A percentile compares a stretch with the other conserved stretches of the same genome.
Conservation (phyloP, 2,888 invertebrate genomes). For the Cistogaster globosa region DNA sequence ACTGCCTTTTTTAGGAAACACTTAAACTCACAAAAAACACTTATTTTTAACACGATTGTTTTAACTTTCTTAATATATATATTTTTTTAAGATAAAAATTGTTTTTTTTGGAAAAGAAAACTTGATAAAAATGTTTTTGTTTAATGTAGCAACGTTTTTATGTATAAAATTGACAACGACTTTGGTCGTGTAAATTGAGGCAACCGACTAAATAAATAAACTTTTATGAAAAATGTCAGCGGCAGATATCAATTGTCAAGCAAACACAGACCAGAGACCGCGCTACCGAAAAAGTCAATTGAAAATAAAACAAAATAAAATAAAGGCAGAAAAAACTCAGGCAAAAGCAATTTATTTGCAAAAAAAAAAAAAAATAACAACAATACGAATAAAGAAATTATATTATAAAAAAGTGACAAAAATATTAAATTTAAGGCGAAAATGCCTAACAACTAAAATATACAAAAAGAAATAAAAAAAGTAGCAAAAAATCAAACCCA, state of each 20-base stretch:
- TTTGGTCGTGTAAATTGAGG: slow-evolving; percentile 72
- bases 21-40: no score
- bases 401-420: slow-evolving; percentile 38
- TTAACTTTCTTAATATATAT: background rate
- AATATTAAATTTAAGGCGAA: slow-evolving; percentile 46
- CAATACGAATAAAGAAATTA: slow-evolving; percentile 53
- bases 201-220: slow-evolving; percentile 72
- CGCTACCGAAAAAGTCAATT: slow-evolving; percentile 61
- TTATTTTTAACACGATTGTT: slow-evolving; percentile 7
- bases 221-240: slow-evolving; percentile 56
- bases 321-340: slow-evolving; percentile 33
- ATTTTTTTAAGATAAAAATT: background rate
- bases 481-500: background rate
- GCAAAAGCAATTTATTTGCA: slow-evolving; percentile 60
- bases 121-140: slow-evolving; percentile 31
- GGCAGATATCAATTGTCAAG: slow-evolving; percentile 75
- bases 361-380: slow-evolving; percentile 50
- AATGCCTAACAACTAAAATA: slow-evolving; percentile 50
- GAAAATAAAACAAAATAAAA: slow-evolving; percentile 19
- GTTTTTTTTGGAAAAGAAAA: slow-evolving; percentile 26
- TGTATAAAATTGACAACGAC: slow-evolving; percentile 61
- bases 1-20: slow-evolving; percentile 6
- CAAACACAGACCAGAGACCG: slow-evolving; percentile 67
- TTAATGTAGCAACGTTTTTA: slow-evolving; percentile 11
- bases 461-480: slow-evolving; percentile 41